Conservation (phyloP, 2,888 invertebrate genomes). For the Auanema freiburgensis region DNA sequence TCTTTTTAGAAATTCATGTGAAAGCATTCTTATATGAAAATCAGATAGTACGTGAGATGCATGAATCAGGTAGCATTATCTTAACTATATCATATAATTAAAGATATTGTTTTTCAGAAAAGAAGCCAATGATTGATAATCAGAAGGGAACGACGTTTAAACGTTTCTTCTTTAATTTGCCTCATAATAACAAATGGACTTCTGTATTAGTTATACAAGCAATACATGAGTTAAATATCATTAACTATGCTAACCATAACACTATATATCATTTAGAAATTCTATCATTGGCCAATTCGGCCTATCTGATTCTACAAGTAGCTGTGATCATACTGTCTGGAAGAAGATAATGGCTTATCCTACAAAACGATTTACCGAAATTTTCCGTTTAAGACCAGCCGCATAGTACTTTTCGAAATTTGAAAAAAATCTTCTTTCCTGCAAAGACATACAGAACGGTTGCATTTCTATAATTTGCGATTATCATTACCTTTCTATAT, state of each 20-base stretch:
- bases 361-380: too few relatives aligned
- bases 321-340: too few relatives aligned
- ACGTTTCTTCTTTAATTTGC: slow-evolving; percentile 15
- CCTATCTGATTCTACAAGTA: slow-evolving; percentile 1
- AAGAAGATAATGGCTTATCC: too few relatives aligned
- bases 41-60: slow-evolving; percentile 13
- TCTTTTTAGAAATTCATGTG: slow-evolving; percentile 7
- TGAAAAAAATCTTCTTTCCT: too few relatives aligned
- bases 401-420: too few relatives aligned
- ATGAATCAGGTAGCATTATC: slow-evolving; percentile 11
- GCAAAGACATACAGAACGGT: too few relatives aligned
- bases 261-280: too few relatives aligned
- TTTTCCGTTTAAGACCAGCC: too few relatives aligned
- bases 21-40: slow-evolving; percentile 5
- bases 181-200: slow-evolving; percentile 2
- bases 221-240: slow-evolving; percentile 18
- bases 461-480: too few relatives aligned
- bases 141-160: slow-evolving; percentile 8
- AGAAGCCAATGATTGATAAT: slow-evolving; percentile 7
- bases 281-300: slow-evolving; percentile 13
- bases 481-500: too few relatives aligned
- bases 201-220: slow-evolving; percentile 14
- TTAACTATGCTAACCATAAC: too few relatives aligned
- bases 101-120: slow-evolving; percentile 6
- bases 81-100: not conserved